Evolutionary conservation across 2,113 vertebrate genomes (phyloP).

Genomic region (Nothoprocta perdicaria): DNA sequence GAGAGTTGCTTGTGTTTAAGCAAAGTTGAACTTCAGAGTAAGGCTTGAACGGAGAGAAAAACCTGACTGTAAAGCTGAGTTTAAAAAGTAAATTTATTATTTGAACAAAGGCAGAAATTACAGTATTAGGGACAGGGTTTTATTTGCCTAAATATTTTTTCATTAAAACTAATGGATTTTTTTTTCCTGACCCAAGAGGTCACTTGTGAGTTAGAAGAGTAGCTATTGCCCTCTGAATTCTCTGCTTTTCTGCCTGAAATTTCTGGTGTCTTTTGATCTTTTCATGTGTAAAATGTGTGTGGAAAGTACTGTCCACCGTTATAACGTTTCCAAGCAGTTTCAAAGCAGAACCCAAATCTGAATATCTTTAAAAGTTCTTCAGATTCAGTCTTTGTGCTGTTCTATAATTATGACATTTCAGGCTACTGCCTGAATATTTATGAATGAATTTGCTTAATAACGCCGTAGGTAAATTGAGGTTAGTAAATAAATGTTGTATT

Average conservation of each 20-base stretch:
- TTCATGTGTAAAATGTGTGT: neutral
- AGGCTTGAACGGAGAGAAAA: neutral
- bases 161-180: neutral
- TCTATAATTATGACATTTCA: too few relatives aligned
- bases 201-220: neutral
- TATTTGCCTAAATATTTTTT: neutral
- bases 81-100: neutral
- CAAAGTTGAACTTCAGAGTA: neutral
- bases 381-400: neutral
- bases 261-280: neutral
- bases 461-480: neutral
- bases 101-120: neutral
- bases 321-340: neutral
- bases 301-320: neutral
- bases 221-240: neutral
- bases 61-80: neutral
- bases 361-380: neutral
- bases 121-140: neutral
- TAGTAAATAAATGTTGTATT: neutral
- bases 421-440: neutral
- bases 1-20: neutral
- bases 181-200: rapidly evolving
- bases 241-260: neutral
- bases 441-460: neutral
- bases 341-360: neutral